phyloP scores from a whole-genome alignment of 2,888 invertebrate species.

The Dexiosoma caninum region DNA sequence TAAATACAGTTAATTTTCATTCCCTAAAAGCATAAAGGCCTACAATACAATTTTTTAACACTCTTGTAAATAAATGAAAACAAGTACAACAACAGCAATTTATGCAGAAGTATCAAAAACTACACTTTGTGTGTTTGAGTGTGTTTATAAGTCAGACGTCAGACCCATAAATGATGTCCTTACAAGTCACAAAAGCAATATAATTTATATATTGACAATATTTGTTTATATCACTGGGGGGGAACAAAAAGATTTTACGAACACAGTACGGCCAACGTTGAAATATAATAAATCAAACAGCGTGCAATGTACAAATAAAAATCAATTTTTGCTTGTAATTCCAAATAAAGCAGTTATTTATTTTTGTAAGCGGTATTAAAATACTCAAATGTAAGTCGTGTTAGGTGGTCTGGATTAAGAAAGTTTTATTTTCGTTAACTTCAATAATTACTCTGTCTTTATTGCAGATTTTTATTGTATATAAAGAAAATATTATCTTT shows the following conservation, averaged over 20 bases:
- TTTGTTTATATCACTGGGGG: not conserved
- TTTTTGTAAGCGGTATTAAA: too few species aligned
- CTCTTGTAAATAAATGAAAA: constrained; percentile 9
- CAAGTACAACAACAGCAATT: not conserved
- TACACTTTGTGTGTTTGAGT: not conserved
- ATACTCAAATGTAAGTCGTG: too few species aligned
- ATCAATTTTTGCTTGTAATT: too few species aligned
- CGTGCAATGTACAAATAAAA: too few species aligned
- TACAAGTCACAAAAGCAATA: constrained; percentile 18
- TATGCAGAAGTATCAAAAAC: not conserved
- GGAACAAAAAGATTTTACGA: not conserved
- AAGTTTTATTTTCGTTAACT: too few species aligned
- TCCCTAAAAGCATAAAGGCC: constrained; percentile 68
- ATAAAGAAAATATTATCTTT: too few species aligned
- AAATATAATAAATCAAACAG: too few species aligned
- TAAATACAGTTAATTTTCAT: constrained; percentile 69
- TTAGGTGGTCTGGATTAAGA: too few species aligned
- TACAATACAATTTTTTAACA: constrained; percentile 38
- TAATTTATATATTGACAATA: not conserved
- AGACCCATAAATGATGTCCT: constrained; percentile 8
- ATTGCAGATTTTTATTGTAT: too few species aligned
- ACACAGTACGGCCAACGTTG: too few species aligned
- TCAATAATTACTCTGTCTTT: too few species aligned
- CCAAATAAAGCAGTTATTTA: too few species aligned
- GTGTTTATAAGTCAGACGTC: not conserved